phyloP scores from a whole-genome alignment of 2,113 vertebrate species.

The Balaeniceps rex region DNA sequence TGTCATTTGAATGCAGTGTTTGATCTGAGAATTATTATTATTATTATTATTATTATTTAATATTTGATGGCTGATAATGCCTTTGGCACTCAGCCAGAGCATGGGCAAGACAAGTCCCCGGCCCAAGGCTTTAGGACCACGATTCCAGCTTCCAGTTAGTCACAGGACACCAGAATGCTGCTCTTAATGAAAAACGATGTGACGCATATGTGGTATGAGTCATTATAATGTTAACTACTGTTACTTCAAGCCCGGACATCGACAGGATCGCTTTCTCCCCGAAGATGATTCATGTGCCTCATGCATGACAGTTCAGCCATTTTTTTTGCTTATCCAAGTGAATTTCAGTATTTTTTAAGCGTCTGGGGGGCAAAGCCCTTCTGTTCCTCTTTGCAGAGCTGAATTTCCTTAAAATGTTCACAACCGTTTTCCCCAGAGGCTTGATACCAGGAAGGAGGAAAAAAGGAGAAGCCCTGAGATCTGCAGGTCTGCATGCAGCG shows the following conservation, averaged over 20 bases:
- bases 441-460: not conserved
- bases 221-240: constrained; percentile 61
- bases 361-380: not conserved
- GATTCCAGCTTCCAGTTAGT: constrained; percentile 20
- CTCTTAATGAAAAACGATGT: constrained; percentile 49
- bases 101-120: not conserved
- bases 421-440: not conserved
- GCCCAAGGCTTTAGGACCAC: not conserved
- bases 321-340: constrained; percentile 53
- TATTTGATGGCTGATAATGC: not conserved
- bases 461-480: not conserved
- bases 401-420: not conserved
- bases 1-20: not conserved
- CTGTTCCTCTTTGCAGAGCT: not conserved
- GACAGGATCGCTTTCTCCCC: not conserved
- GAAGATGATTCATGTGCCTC: constrained; percentile 59
- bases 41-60: constrained; percentile 1
- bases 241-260: constrained; percentile 51
- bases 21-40: not conserved
- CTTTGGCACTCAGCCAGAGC: not conserved
- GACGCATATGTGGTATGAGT: constrained; percentile 55
- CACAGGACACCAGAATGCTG: constrained; percentile 35
- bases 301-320: constrained; percentile 39
- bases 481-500: not conserved
- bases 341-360: constrained; percentile 12